Evolutionary conservation across 2,797 vertebrate species (phyloP), one percentile per base, ranked within the genome.

Genomic region (Setipinna tenuifilis): DNA sequence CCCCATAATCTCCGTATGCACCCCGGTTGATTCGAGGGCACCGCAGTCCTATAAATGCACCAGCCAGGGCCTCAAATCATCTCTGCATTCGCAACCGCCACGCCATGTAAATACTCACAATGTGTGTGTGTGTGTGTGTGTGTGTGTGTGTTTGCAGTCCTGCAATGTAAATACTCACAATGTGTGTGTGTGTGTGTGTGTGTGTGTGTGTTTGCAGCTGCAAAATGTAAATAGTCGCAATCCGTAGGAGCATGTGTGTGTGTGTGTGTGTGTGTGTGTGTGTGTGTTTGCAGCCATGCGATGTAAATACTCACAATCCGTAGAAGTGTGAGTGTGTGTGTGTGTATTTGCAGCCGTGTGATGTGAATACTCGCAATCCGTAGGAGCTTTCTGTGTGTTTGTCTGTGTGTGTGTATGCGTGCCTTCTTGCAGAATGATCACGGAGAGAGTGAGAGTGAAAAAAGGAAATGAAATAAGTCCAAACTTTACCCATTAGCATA

Each of bases 41-140:
- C 4, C 71, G 4, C 84, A 91, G 85, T 81, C 88, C 87, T 87
- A 91, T 94, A 94, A 89, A 90, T 91, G 89, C 88, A 90, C 88
- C 86, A 80, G 85, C 91, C 87, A 86, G 83, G 83, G 82, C 23
- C 83, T 84, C 35, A 10, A 78, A 78, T 78, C 35, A 78, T 71
- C 71, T 41, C 35, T 84, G 86, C 14, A n/a, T n/a, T n/a, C n/a
- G n/a, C n/a, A n/a, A n/a, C n/a, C n/a, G n/a, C n/a, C n/a, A n/a
- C n/a, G n/a, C n/a, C n/a, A n/a, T n/a, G n/a, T n/a, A n/a, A n/a
- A n/a, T n/a, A n/a, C n/a, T n/a, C n/a, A n/a, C n/a, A n/a, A n/a
- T n/a, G 83, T 82, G 90, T 85, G 57, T 23, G 50, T 54, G 50
- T 54, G 50, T 54, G 50, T 54, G 50, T 54, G 50, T 54, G 50